A percentile compares a stretch with the other conserved stretches of the same genome.
Evolutionary conservation across 2,888 invertebrate genomes (phyloP).

Genomic region (Bugula neritina): DNA sequence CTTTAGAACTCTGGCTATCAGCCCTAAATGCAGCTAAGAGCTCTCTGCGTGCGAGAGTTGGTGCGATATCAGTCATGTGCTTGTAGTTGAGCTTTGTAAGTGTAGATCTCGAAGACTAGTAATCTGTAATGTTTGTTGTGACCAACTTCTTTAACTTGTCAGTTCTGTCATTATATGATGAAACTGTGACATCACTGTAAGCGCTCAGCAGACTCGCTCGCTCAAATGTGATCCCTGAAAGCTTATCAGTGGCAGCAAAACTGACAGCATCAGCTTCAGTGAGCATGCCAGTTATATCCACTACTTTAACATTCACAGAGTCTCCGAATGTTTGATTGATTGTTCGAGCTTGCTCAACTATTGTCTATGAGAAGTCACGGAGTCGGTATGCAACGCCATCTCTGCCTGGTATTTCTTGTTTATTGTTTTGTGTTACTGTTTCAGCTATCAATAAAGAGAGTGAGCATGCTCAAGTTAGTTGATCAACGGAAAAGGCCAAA

Average conservation of each 20-base stretch:
- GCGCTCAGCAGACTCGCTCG: neutral
- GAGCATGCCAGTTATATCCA: neutral
- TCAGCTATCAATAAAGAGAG: too few species aligned
- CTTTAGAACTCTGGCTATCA: neutral
- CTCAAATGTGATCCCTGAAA: neutral
- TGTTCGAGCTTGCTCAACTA: neutral
- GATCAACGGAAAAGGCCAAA: too few species aligned
- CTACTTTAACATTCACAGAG: neutral
- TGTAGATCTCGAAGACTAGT: neutral
- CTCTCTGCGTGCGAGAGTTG: neutral
- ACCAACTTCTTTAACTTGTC: neutral
- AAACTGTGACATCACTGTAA: neutral
- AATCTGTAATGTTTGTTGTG: neutral
- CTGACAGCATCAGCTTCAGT: neutral
- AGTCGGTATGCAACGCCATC: neutral
- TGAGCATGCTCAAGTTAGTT: too few species aligned
- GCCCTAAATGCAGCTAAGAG: neutral
- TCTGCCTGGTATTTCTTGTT: too few species aligned
- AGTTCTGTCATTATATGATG: neutral
- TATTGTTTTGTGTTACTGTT: too few species aligned
- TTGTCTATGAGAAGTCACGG: neutral
- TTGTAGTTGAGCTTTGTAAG: neutral
- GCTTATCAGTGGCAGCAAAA: neutral
- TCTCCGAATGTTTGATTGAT: neutral
- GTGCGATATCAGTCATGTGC: neutral